Evolutionary conservation across 23 tunicate genomes (phyloP).

Genomic region (Ascidia mentula): DNA sequence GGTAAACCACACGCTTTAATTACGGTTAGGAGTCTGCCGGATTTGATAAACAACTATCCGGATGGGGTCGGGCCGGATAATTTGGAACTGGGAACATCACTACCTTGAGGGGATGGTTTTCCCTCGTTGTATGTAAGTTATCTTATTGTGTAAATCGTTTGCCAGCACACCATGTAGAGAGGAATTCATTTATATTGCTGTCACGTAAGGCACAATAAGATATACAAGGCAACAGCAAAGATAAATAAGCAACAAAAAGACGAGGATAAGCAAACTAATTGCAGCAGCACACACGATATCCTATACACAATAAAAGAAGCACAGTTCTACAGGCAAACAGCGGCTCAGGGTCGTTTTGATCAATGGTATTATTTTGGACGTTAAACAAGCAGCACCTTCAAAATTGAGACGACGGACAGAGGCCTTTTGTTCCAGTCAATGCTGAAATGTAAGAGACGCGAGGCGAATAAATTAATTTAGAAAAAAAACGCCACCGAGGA

Average conservation of each 20-base stretch:
- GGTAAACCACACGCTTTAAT: no score
- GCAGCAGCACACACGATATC: not conserved
- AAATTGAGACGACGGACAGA: no score
- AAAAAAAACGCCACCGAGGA: conserved; percentile 8
- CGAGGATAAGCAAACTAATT: not conserved
- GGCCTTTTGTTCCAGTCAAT: no score
- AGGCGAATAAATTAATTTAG: not conserved
- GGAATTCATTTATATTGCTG: not conserved
- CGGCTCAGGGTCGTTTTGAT: not conserved
- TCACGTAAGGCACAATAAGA: not conserved
- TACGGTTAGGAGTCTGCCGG: no score
- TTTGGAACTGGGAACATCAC: no score
- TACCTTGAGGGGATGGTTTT: no score
- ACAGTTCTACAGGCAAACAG: not conserved
- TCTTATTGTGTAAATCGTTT: no score
- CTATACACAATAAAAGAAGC: not conserved
- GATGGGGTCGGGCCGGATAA: no score
- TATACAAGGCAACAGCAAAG: not conserved
- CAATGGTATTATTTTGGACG: not conserved
- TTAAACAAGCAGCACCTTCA: conserved; percentile 4
- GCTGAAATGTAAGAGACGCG: not conserved
- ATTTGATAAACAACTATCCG: no score
- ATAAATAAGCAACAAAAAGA: not conserved
- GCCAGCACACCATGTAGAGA: no score
- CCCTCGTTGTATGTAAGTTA: no score